Conservation (phyloP, 2,888 invertebrate genomes). For the Sympetrum striolatum region DNA sequence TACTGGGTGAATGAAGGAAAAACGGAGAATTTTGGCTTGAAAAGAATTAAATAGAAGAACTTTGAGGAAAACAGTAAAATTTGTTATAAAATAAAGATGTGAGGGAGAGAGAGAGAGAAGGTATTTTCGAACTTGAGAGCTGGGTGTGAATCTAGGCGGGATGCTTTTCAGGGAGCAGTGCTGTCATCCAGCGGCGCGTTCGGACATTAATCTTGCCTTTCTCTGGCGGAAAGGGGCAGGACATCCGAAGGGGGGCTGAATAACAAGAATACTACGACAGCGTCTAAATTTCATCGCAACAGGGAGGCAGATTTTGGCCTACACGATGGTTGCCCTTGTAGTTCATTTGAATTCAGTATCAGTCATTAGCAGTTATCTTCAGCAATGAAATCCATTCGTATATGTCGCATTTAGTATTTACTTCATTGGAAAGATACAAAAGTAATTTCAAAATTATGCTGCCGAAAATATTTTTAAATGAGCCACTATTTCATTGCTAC, state of each 20-base stretch:
- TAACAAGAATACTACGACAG: neutral
- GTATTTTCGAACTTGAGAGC: neutral
- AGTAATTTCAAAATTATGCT: no score
- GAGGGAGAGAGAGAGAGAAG: neutral
- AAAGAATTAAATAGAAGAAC: no score
- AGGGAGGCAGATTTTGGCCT: neutral
- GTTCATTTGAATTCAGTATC: neutral
- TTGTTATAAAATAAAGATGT: no score
- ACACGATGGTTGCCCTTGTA: neutral
- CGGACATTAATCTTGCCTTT: neutral
- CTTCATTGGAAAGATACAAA: no score
- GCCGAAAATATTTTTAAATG: no score
- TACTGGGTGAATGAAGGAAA: no score
- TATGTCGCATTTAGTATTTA: neutral
- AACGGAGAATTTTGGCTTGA: no score
- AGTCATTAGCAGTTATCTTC: neutral
- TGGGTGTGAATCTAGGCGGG: neutral
- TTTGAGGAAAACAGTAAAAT: no score
- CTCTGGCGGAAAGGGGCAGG: neutral
- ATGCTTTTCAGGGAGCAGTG: neutral
- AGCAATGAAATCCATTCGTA: neutral
- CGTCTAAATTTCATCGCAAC: neutral
- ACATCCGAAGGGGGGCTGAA: neutral
- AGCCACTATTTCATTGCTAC: no score
- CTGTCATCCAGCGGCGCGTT: neutral